A percentile compares a stretch with the other conserved stretches of the same genome.
phyloP scores from a whole-genome alignment of 92 coral and sea anemone genomes.

The Muricea muricata region DNA sequence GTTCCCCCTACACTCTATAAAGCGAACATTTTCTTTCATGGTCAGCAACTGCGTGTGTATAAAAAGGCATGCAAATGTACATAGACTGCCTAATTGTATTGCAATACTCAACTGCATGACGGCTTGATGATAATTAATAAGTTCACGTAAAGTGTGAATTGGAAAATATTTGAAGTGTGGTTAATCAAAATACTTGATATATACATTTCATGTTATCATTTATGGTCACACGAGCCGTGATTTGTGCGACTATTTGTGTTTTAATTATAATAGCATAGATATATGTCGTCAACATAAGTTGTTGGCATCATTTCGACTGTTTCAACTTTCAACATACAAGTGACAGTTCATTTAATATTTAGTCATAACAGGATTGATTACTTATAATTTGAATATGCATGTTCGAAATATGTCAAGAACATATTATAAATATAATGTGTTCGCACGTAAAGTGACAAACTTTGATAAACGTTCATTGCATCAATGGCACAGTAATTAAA shows the following conservation, averaged over 20 bases:
- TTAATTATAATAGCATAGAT: not conserved
- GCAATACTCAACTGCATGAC: not conserved
- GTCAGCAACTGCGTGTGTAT: not conserved
- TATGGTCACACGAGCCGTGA: slow-evolving; percentile 10
- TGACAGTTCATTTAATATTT: no score
- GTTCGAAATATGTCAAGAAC: no score
- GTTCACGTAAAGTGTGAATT: slow-evolving; percentile 2
- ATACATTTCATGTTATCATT: not conserved
- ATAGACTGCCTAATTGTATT: not conserved
- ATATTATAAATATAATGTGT: no score
- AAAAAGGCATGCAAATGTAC: not conserved
- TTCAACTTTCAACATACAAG: no score
- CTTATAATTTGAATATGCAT: no score
- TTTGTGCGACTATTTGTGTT: not conserved
- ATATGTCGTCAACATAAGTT: not conserved
- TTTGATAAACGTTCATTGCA: no score
- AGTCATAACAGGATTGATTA: no score
- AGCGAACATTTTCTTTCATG: not conserved
- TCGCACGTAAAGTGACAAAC: no score
- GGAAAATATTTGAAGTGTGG: not conserved
- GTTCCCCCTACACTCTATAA: not conserved
- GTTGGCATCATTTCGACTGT: no score
- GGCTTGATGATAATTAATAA: not conserved
- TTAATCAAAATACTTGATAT: slow-evolving; percentile 2
- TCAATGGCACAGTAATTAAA: no score